Evolutionary conservation across 92 coral and sea anemone genomes (phyloP).

Genomic region (Epizoanthus ramosus): DNA sequence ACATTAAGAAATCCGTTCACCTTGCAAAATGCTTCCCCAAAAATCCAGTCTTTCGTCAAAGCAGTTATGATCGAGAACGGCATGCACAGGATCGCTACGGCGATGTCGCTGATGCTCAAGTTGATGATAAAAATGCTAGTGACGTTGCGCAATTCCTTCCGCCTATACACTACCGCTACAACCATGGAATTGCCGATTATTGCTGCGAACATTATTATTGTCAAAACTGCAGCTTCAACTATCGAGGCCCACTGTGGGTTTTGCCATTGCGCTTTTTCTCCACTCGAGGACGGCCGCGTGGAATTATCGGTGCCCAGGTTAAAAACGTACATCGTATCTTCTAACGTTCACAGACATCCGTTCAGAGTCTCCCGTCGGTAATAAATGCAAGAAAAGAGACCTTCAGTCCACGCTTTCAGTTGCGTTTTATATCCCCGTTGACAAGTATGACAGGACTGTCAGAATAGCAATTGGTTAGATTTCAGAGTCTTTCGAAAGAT

Average conservation of each 20-base stretch:
- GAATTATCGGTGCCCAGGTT: not conserved
- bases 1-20: conserved; percentile 64
- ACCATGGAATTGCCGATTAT: conserved; percentile 58
- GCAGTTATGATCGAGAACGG: conserved; percentile 65
- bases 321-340: not conserved
- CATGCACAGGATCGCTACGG: conserved; percentile 63
- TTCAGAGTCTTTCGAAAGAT: not conserved
- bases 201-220: conserved; percentile 48
- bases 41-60: conserved; percentile 50
- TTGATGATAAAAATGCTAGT: conserved; percentile 64
- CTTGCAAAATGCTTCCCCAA: conserved; percentile 48
- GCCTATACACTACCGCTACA: conserved; percentile 62
- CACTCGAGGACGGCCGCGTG: not conserved
- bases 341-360: not conserved
- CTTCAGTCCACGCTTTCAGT: not conserved
- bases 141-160: conserved; percentile 58
- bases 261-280: conserved; percentile 9
- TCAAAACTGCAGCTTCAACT: conserved; percentile 49
- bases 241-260: conserved; percentile 51
- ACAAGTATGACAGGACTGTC: conserved; percentile 2
- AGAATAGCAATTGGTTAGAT: conserved; percentile 19
- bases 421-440: not conserved
- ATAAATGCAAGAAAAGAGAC: no score
- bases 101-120: conserved; percentile 64
- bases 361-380: not conserved